Evolutionary conservation across 2,113 vertebrate species (phyloP).

Genomic region (Osmerus eperlanus): DNA sequence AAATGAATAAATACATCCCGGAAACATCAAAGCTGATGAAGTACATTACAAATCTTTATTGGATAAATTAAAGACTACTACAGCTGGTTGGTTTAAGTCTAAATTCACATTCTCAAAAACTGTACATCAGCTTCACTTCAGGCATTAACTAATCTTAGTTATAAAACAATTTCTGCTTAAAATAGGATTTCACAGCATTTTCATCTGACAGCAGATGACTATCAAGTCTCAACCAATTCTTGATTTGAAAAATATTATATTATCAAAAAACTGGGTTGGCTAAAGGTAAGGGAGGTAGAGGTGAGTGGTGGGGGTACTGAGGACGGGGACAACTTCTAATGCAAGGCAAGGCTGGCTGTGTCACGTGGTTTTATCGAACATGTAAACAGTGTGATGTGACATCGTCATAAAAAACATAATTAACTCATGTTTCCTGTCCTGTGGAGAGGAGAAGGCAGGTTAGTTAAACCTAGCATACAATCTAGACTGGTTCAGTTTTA

Average conservation of each 20-base stretch:
- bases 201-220: too few relatives aligned
- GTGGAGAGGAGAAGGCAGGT: background rate
- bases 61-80: conserved; percentile 18
- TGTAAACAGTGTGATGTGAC: conserved; percentile 2
- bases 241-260: too few relatives aligned
- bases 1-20: too few relatives aligned
- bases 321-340: too few relatives aligned
- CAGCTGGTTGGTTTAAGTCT: conserved; percentile 11
- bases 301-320: too few relatives aligned
- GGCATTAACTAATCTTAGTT: too few relatives aligned
- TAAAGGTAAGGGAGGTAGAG: too few relatives aligned
- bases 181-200: background rate
- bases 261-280: too few relatives aligned
- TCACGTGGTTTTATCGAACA: background rate
- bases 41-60: conserved; percentile 34
- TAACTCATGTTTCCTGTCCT: background rate
- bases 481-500: conserved; percentile 1
- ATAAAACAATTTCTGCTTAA: background rate
- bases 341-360: too few relatives aligned
- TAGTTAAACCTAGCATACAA: conserved; percentile 4
- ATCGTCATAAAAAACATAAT: background rate
- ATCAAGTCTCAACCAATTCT: too few relatives aligned
- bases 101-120: background rate
- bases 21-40: background rate
- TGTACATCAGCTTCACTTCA: too few relatives aligned